Evolutionary conservation across 2,113 vertebrate species (phyloP).

Genomic region (Hippopotamus amphibius): DNA sequence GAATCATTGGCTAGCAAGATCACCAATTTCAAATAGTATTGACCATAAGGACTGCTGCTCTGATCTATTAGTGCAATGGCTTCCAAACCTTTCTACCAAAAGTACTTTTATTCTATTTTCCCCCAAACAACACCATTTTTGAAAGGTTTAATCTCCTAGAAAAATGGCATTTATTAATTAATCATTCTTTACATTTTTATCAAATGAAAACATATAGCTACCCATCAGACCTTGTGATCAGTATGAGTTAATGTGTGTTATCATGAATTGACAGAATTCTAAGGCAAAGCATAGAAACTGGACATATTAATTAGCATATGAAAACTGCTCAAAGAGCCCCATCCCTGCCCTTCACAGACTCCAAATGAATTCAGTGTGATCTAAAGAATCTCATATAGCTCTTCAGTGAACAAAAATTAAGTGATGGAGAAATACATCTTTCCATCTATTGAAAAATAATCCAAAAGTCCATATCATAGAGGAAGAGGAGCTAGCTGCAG

Average conservation of each 20-base stretch:
- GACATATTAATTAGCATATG: slow-evolving; percentile 36
- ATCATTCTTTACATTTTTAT: slow-evolving; percentile 48
- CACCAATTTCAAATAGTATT: slow-evolving; percentile 18
- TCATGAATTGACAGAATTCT: slow-evolving; percentile 30
- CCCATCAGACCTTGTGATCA: slow-evolving; percentile 17
- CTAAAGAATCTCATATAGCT: neutral
- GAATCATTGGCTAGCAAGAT: slow-evolving; percentile 42
- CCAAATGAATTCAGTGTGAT: slow-evolving; percentile 21
- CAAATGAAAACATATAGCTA: slow-evolving; percentile 52
- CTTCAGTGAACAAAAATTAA: neutral
- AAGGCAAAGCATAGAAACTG: slow-evolving; percentile 28
- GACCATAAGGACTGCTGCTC: slow-evolving; percentile 8
- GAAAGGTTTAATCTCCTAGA: neutral
- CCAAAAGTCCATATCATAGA: slow-evolving; percentile 16
- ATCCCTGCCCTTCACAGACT: slow-evolving; percentile 22
- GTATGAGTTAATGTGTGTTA: slow-evolving; percentile 11
- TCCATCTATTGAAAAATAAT: slow-evolving; percentile 14
- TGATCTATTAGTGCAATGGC: neutral
- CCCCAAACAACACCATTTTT: slow-evolving; percentile 11
- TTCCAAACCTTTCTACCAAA: slow-evolving; percentile 3
- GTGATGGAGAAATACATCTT: neutral
- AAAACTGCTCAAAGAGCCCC: slow-evolving; percentile 37
- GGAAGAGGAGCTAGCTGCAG: neutral
- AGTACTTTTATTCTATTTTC: neutral
- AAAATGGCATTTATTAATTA: slow-evolving; percentile 46